phyloP scores from a whole-genome alignment of 2,797 vertebrate genomes.

The Bucorvus abyssinicus region DNA sequence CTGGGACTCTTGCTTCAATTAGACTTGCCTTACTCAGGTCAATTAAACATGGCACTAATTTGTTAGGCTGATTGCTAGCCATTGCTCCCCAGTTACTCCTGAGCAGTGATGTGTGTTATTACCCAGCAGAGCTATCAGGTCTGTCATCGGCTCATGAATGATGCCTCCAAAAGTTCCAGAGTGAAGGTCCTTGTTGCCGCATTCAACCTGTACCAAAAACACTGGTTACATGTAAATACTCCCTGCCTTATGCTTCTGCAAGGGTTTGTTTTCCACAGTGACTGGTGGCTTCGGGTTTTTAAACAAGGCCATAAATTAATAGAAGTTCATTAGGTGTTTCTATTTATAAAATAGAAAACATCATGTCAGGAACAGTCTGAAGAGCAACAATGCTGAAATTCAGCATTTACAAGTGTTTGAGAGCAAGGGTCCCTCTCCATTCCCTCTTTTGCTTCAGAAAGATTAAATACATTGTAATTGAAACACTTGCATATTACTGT shows the following conservation, averaged over 20 bases:
- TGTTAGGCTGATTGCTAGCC: not conserved
- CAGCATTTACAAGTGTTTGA: not conserved
- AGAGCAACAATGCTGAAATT: no score
- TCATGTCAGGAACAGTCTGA: not conserved
- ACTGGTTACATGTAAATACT: not conserved
- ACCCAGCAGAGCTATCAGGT: conserved; percentile 90
- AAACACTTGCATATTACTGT: not conserved
- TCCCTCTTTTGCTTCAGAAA: not conserved
- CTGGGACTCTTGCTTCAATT: not conserved
- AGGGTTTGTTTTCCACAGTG: not conserved
- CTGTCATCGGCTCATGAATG: conserved; percentile 87
- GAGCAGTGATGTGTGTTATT: not conserved
- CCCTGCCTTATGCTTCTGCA: accelerated
- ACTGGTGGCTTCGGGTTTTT: not conserved
- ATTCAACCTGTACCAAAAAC: conserved; percentile 79
- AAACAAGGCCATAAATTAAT: not conserved
- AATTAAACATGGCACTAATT: not conserved
- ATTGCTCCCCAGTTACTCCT: not conserved
- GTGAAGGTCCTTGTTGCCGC: conserved; percentile 88
- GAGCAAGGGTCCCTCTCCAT: not conserved
- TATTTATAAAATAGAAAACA: not conserved
- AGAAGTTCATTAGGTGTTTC: not conserved
- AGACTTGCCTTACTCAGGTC: not conserved
- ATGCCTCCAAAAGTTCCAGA: conserved; percentile 90
- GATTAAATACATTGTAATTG: not conserved